Evolutionary conservation across 2,888 invertebrate species (phyloP), one percentile per base, ranked within the genome.

Genomic region (Habroteleia sp.): DNA sequence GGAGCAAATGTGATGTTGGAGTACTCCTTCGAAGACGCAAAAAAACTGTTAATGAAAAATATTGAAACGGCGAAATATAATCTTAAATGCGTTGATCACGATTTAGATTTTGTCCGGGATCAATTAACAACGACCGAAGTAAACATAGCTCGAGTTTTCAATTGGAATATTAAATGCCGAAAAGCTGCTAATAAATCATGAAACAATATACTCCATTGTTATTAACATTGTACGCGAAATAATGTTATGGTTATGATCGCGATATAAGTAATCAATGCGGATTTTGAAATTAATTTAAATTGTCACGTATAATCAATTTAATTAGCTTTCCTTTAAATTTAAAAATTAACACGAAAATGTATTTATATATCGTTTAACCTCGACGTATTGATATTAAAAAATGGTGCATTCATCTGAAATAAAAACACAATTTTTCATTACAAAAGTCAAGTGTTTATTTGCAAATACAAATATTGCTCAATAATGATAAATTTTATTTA

Each of bases 121-220:
- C 99, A 99, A 89, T 95, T 96, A 85, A 99, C 99, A 8, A 99
- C 98, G 11, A 96, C 97, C 39, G 99, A 99, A 93, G 99, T 99
- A 14, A 99, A 98, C 89, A 98, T 99, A 97, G 98, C 99, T 20
- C 91, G 99, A 86, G 97, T 99, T 14, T 98, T 96, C 89, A 99
- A 99, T 89, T 98, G 98, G 98, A 96, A 98, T 90, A 97, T 99
- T 1, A 98, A 97, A 89, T 92, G 94, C 85, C 93, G 44, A 31
- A 35, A 35, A 16, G 56, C 56, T 23, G 56, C 46, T 1, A 66
- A 37, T 3, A 66, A 46, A 17, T 23, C 23, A 25, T 39, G 5
- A 54, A 39, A 25, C 5, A 6, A 7, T 27, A 7, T 7, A 27
- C 6, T 7, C 3, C n/a, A 27, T 5, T 27, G 7, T 27, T 27